Evolutionary conservation across 1,140 invertebrate species (phyloP).

Genomic region (Orussus abietinus): DNA sequence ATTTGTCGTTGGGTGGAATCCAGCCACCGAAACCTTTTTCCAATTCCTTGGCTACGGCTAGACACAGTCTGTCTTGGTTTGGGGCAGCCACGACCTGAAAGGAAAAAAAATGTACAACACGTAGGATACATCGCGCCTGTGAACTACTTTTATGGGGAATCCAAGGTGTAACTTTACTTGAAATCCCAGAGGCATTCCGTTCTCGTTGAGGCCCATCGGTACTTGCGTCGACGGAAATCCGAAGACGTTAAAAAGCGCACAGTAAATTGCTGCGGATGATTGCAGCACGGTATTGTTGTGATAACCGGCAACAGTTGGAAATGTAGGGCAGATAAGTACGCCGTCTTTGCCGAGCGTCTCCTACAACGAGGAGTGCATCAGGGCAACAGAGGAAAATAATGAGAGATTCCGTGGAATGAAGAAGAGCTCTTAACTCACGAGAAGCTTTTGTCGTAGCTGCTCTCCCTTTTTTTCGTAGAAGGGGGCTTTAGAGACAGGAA

Average conservation of each 20-base stretch:
- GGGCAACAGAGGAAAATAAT: slow-evolving; percentile 11
- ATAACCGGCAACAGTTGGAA: slow-evolving; percentile 61
- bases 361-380: slow-evolving; percentile 37
- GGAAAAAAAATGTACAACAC: no score
- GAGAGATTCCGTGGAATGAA: neutral
- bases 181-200: slow-evolving; percentile 69
- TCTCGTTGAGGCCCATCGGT: slow-evolving; percentile 61
- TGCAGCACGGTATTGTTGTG: slow-evolving; percentile 57
- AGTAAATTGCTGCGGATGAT: slow-evolving; percentile 63
- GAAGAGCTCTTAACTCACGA: slow-evolving; percentile 30
- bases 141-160: no score
- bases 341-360: slow-evolving; percentile 59
- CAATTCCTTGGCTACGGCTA: slow-evolving; percentile 73
- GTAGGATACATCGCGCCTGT: no score
- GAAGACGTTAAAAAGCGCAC: slow-evolving; percentile 70
- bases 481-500: slow-evolving; percentile 29
- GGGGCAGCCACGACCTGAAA: slow-evolving; percentile 58
- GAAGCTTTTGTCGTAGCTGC: slow-evolving; percentile 36
- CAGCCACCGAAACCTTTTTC: slow-evolving; percentile 80
- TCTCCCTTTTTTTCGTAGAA: slow-evolving; percentile 38
- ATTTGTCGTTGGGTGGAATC: slow-evolving; percentile 40
- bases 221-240: slow-evolving; percentile 73
- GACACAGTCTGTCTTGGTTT: slow-evolving; percentile 67
- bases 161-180: no score
- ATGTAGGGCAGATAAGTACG: slow-evolving; percentile 74